These are phyloP conservation scores for Pterostichus niger DNA, from an alignment of 2,888 invertebrate genomes.

Conservation along the genomic window DNA sequence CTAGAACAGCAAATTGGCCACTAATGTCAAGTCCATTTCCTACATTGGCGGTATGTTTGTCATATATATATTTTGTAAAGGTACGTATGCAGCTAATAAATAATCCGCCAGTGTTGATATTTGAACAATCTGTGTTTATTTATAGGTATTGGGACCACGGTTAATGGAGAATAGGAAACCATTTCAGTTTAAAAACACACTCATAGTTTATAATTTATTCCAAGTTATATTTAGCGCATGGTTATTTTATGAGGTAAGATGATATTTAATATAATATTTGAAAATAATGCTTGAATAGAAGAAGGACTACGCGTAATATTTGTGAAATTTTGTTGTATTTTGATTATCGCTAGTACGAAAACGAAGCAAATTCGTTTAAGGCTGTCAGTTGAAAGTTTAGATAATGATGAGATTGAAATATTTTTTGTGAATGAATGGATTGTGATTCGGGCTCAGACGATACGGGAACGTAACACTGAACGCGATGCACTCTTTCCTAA, in stretches of 20 bases:
- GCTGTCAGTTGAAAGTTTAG: too few relatives aligned
- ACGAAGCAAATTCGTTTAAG: too few relatives aligned
- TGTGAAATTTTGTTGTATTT: too few relatives aligned
- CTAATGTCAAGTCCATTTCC: slow-evolving; percentile 97
- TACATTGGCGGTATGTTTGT: slow-evolving; percentile 92
- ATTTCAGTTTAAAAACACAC: slow-evolving; percentile 82
- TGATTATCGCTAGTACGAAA: too few relatives aligned
- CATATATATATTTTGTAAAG: slow-evolving; percentile 95
- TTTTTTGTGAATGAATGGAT: background rate
- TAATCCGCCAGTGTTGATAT: background rate
- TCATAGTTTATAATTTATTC: slow-evolving; percentile 90
- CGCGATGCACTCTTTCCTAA: slow-evolving; percentile 20
- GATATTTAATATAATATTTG: slow-evolving; percentile 18
- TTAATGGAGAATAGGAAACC: slow-evolving; percentile 87
- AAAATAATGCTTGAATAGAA: background rate
- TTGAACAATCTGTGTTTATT: slow-evolving; percentile 64
- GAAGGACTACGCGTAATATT: too few relatives aligned
- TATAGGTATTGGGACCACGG: slow-evolving; percentile 90
- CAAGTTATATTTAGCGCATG: slow-evolving; percentile 95
- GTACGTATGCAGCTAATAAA: slow-evolving; percentile 75
- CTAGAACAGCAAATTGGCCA: slow-evolving; percentile 93
- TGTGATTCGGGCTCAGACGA: background rate
- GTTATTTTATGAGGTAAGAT: slow-evolving; percentile 93
- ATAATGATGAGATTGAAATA: too few relatives aligned
- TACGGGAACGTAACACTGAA: too few relatives aligned